phyloP scores from a whole-genome alignment of 2,113 vertebrate species.

The Bombycilla garrulus region DNA sequence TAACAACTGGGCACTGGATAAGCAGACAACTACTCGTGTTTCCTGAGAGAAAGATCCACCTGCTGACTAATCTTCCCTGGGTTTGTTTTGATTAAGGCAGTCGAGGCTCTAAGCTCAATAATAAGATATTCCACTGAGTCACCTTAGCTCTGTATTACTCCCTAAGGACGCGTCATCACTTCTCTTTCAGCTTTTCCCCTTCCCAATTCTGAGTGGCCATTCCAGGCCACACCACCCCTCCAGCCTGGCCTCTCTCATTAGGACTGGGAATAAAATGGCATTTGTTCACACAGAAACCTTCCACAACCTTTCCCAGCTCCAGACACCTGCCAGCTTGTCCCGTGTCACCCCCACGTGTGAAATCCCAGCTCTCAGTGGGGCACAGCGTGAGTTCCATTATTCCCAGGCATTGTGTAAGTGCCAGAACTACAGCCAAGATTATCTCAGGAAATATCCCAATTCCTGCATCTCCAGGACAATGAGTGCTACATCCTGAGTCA shows the following conservation, averaged over 20 bases:
- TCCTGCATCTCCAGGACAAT: background rate
- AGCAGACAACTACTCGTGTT: background rate
- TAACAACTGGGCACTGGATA: background rate
- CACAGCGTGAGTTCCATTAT: accelerated
- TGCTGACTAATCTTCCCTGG: background rate
- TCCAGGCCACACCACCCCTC: background rate
- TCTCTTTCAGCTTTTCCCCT: background rate
- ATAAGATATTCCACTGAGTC: slow-evolving; percentile 34
- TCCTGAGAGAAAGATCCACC: background rate
- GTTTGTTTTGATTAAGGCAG: background rate
- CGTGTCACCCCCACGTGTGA: accelerated
- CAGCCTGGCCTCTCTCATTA: background rate
- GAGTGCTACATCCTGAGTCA: background rate
- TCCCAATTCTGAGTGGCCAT: background rate
- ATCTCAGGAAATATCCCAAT: background rate
- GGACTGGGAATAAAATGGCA: background rate
- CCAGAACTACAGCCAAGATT: background rate
- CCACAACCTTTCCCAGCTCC: background rate
- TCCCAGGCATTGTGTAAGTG: background rate
- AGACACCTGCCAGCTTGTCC: background rate
- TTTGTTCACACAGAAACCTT: background rate
- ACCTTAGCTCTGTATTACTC: background rate
- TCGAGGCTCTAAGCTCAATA: background rate
- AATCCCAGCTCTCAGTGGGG: background rate
- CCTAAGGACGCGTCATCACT: background rate